A percentile compares a stretch with the other conserved stretches of the same genome.
These are phyloP conservation scores for Egretta garzetta DNA, from an alignment of 2,113 vertebrate genomes.

Conservation along the genomic window DNA sequence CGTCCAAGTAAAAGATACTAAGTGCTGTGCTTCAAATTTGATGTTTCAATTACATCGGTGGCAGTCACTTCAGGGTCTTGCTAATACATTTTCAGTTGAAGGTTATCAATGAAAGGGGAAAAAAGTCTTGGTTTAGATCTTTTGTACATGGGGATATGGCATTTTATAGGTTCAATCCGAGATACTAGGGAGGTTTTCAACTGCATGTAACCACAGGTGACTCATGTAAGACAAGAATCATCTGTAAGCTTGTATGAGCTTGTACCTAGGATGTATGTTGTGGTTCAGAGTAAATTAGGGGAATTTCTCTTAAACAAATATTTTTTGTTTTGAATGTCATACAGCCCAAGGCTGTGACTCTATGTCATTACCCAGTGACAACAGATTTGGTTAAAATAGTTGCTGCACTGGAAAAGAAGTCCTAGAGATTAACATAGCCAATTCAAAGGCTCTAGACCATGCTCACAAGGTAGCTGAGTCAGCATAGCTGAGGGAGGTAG, in stretches of 20 bases:
- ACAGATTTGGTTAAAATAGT: not conserved
- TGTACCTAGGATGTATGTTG: not conserved
- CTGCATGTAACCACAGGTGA: not conserved
- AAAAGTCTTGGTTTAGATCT: not conserved
- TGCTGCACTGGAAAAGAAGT: constrained; percentile 3
- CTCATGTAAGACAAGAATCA: not conserved
- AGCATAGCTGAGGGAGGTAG: not conserved
- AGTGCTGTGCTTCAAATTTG: not conserved
- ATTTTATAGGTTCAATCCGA: not conserved
- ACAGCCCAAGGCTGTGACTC: not conserved
- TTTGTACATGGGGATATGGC: not conserved
- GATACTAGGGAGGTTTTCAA: not conserved
- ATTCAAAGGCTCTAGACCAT: not conserved
- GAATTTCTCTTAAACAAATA: not conserved
- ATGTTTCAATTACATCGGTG: not conserved
- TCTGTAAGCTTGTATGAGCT: not conserved
- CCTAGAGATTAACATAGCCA: not conserved
- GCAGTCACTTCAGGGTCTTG: not conserved
- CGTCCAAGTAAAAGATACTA: not conserved
- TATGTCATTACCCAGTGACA: not conserved
- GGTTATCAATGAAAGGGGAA: not conserved
- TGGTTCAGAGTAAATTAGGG: not conserved
- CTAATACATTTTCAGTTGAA: not conserved
- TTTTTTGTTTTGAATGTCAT: not conserved
- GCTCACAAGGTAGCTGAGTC: constrained; percentile 2